These are phyloP conservation scores for Temnothorax ravouxi DNA, from an alignment of 2,888 invertebrate species.

Conservation along the genomic window DNA sequence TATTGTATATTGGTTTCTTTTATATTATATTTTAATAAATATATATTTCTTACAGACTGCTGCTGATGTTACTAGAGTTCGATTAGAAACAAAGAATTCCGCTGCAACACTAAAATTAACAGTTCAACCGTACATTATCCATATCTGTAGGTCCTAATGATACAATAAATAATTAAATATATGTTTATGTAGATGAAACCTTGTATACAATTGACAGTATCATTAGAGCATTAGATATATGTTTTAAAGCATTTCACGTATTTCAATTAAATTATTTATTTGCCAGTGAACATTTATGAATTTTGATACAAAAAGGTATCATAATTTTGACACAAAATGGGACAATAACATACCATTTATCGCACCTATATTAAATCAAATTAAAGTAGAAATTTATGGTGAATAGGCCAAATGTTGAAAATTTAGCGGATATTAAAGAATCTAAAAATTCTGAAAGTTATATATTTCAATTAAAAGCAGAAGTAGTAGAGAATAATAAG, in stretches of 20 bases:
- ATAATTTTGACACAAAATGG: background rate
- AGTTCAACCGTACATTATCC: background rate
- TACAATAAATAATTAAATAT: background rate
- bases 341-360: background rate
- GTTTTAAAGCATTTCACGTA: background rate
- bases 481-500: too few species aligned
- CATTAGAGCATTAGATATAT: background rate
- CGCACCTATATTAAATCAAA: background rate
- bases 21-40: background rate
- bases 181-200: background rate
- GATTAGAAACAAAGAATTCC: background rate
- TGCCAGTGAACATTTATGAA: background rate
- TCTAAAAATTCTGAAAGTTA: too few species aligned
- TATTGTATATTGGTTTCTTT: background rate
- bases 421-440: too few species aligned
- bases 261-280: background rate
- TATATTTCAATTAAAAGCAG: too few species aligned
- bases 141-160: background rate
- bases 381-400: slow-evolving; percentile 1
- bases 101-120: background rate
- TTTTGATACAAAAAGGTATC: background rate
- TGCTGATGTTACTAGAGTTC: background rate
- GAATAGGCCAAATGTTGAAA: background rate
- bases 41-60: background rate
- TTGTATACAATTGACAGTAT: background rate